Evolutionary conservation across 2,888 invertebrate species (phyloP), one percentile per base, ranked within the genome.

Genomic region (Archaeoteleia sp.): DNA sequence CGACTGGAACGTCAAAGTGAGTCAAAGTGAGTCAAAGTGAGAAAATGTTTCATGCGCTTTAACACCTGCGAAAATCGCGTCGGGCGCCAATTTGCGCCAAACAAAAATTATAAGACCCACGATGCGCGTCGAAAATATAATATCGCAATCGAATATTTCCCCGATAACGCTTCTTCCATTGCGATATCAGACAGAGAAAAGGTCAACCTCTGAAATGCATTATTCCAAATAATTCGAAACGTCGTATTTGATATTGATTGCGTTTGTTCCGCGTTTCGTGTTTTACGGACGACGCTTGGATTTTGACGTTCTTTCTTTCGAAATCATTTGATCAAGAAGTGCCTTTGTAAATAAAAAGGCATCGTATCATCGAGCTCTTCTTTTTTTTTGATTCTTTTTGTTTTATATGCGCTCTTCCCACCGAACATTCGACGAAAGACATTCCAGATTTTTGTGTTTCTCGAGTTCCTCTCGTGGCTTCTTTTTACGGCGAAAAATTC

Each of bases 1-100:
- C 49, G 58, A 58, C 63, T 39, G 49, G 57, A 63, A 63, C 54
- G 53, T 68, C 68, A 68, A 68, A 68, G 20, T 5, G 5, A 20
- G 20, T n/a, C n/a, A n/a, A n/a, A n/a, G n/a, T n/a, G n/a, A n/a
- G n/a, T n/a, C 20, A 20, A 2, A 20, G 2, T 20, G 20, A 2
- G 61, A 13, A 53, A 51, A 67, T 55, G 51, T 45, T 67, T 53
- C 57, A 27, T 39, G 30, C 48, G 54, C 62, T 58, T 57, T 58
- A 49, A 55, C 60, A 60, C 66, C 54, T 49, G 32, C 37, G 15
- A 42, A 43, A 23, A 40, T 43, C 32, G 23, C 43, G 15, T 10
- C 32, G 15, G 15, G 35, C 15, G 32, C 5, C 20, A 20, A 27
- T 45, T 58, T 29, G 34, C 14, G 27, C 14, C 20, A n/a, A n/a